A percentile compares a stretch with the other conserved stretches of the same genome.
Evolutionary conservation across 2,113 vertebrate species (phyloP).

Genomic region (Osmerus mordax): DNA sequence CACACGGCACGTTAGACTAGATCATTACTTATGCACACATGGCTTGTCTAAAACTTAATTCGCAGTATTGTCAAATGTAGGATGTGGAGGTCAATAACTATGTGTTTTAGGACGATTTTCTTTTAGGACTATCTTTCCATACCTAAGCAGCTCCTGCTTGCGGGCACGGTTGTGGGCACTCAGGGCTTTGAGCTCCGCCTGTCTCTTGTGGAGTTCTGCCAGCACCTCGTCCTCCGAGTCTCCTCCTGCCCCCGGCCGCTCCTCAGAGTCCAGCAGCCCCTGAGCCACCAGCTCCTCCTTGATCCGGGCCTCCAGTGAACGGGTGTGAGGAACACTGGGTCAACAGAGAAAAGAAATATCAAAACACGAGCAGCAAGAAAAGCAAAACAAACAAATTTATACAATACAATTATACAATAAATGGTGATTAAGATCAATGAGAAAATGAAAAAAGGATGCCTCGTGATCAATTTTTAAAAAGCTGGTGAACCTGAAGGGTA

Average conservation of each 20-base stretch:
- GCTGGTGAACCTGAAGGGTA: too few species aligned
- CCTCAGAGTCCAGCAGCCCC: conserved; percentile 92
- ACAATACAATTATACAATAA: background rate
- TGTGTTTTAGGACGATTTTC: background rate
- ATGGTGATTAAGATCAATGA: background rate
- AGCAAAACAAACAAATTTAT: background rate
- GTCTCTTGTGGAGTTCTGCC: conserved; percentile 90
- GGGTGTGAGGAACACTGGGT: conserved; percentile 91
- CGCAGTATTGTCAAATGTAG: too few species aligned
- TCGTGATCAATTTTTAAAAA: too few species aligned
- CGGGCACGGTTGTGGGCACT: conserved; percentile 88
- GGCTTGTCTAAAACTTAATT: too few species aligned
- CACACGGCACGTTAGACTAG: background rate
- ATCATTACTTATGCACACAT: background rate
- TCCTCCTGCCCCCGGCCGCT: conserved; percentile 83
- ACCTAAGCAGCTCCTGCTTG: conserved; percentile 95
- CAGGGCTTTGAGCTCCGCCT: conserved; percentile 92
- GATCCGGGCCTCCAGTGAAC: conserved; percentile 92
- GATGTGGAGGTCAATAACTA: too few species aligned
- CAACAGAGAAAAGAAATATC: background rate
- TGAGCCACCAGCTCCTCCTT: conserved; percentile 97
- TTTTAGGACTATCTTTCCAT: conserved; percentile 26
- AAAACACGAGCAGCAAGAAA: background rate
- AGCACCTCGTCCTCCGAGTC: conserved; percentile 94
- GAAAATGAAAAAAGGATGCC: background rate